Percentiles rank a stretch among this genome's conserved stretches.
Evolutionary conservation across 2,113 vertebrate genomes (phyloP).

Genomic region (Neoarius graeffei): DNA sequence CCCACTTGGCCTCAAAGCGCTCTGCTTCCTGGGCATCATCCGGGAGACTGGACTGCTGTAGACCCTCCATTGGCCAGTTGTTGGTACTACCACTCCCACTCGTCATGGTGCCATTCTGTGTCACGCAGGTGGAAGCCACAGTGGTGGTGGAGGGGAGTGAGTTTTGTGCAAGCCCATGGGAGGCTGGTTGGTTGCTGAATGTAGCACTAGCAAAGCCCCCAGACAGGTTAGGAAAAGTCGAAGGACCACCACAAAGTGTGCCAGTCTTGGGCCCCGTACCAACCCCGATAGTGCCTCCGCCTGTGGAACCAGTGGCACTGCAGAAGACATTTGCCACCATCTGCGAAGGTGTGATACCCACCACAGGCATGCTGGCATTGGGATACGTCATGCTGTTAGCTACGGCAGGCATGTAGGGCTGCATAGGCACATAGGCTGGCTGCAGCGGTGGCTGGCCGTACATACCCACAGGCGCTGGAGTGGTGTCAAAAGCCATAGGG

Average conservation of each 20-base stretch:
- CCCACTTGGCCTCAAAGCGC: slow-evolving; percentile 91
- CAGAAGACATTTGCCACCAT: slow-evolving; percentile 94
- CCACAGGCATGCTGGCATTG: slow-evolving; percentile 80
- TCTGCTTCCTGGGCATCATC: slow-evolving; percentile 75
- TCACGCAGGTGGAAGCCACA: slow-evolving; percentile 61
- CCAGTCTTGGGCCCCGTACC: slow-evolving; percentile 71
- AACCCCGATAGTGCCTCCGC: slow-evolving; percentile 56
- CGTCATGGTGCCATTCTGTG: slow-evolving; percentile 68
- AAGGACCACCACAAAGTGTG: slow-evolving; percentile 58
- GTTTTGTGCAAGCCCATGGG: slow-evolving; percentile 66
- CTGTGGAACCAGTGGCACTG: slow-evolving; percentile 74
- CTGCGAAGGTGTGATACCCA: slow-evolving; percentile 91
- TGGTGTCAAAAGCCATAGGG: slow-evolving; percentile 72
- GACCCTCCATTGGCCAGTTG: slow-evolving; percentile 80
- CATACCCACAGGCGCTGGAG: slow-evolving; percentile 74
- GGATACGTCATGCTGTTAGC: slow-evolving; percentile 81
- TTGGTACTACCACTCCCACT: slow-evolving; percentile 52
- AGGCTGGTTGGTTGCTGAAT: slow-evolving; percentile 59
- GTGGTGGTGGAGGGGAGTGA: slow-evolving; percentile 19
- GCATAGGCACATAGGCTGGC: slow-evolving; percentile 78
- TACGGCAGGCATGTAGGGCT: slow-evolving; percentile 77
- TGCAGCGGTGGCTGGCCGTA: slow-evolving; percentile 78
- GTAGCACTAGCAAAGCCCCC: slow-evolving; percentile 62
- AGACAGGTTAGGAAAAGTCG: slow-evolving; percentile 57
- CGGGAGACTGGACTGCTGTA: slow-evolving; percentile 63